Conservation (phyloP, 2,888 invertebrate genomes). For the Amorpha juglandis region DNA sequence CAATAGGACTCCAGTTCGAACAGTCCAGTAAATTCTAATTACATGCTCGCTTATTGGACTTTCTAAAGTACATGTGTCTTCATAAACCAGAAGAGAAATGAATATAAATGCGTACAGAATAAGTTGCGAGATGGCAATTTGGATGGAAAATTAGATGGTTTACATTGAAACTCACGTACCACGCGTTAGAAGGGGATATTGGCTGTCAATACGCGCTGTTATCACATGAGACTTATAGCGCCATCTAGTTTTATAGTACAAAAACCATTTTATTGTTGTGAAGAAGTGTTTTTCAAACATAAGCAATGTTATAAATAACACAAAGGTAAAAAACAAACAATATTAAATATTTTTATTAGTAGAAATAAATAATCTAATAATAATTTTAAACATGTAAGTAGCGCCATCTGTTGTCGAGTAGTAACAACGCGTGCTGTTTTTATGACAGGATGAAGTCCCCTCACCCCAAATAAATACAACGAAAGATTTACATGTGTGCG, state of each 20-base stretch:
- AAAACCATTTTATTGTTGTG: not conserved
- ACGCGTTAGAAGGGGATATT: slow-evolving; percentile 45
- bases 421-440: slow-evolving; percentile 54
- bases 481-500: slow-evolving; percentile 56
- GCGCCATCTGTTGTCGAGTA: slow-evolving; percentile 62
- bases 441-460: slow-evolving; percentile 49
- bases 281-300: not conserved
- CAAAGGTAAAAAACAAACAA: not conserved
- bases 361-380: slow-evolving; percentile 19
- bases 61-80: slow-evolving; percentile 65
- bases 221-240: slow-evolving; percentile 46
- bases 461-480: slow-evolving; percentile 42
- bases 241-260: slow-evolving; percentile 52
- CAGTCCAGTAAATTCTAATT: slow-evolving; percentile 49
- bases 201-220: slow-evolving; percentile 29
- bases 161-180: slow-evolving; percentile 74
- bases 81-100: slow-evolving; percentile 68
- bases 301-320: not conserved
- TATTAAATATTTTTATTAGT: not conserved
- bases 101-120: slow-evolving; percentile 75
- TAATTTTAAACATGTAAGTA: slow-evolving; percentile 7
- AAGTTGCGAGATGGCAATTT: slow-evolving; percentile 78
- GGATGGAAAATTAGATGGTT: slow-evolving; percentile 76
- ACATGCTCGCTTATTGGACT: slow-evolving; percentile 61
- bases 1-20: slow-evolving; percentile 38